Percentiles rank a stretch among this genome's conserved stretches.
Evolutionary conservation across 2,113 vertebrate species (phyloP).

Genomic region (Camelus dromedarius): DNA sequence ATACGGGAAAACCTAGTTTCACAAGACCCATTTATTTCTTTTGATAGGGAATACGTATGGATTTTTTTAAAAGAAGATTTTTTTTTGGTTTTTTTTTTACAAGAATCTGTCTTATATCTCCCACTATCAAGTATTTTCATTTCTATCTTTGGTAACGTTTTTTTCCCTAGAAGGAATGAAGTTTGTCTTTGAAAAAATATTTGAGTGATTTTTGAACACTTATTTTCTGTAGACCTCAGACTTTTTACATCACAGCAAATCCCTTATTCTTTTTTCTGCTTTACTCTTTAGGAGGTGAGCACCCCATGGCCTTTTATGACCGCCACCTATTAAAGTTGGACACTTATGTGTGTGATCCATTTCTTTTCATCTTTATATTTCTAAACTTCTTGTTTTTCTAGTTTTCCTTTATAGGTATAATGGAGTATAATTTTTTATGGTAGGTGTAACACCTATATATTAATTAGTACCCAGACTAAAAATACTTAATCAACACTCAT

Average conservation of each 20-base stretch:
- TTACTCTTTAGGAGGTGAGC: background rate
- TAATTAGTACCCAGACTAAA: constrained; percentile 14
- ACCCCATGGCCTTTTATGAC: background rate
- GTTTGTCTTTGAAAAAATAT: constrained; percentile 24
- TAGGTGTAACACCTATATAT: constrained; percentile 5
- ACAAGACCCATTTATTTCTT: background rate
- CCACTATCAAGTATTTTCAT: background rate
- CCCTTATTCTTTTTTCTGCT: constrained; percentile 3
- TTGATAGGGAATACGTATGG: background rate
- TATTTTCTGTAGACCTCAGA: background rate
- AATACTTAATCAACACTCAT: constrained; percentile 1
- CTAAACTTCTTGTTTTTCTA: background rate
- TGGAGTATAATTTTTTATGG: background rate
- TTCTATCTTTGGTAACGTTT: constrained; percentile 34
- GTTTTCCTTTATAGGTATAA: background rate
- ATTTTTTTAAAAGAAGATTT: background rate
- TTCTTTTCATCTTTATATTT: constrained; percentile 37
- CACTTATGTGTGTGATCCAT: background rate
- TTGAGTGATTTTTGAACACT: constrained; percentile 12
- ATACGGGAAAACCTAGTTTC: background rate
- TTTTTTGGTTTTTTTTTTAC: background rate
- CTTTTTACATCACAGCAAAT: background rate
- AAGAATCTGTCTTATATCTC: background rate
- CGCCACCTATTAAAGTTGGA: background rate
- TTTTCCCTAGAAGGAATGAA: background rate